Conservation (phyloP, 2,113 vertebrate species). For the Charadrius vociferus region DNA sequence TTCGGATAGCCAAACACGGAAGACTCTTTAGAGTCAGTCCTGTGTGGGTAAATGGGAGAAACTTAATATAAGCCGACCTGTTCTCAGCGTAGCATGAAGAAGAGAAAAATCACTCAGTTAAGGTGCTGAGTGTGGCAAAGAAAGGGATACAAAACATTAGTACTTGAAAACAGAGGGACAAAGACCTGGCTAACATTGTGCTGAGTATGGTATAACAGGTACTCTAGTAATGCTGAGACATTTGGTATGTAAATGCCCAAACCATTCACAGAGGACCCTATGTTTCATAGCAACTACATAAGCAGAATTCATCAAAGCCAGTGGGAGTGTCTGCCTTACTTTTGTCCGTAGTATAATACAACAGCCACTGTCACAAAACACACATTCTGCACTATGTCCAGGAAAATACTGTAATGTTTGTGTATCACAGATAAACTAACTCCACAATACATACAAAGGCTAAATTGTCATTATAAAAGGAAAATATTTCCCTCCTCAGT, state of each 20-base stretch:
- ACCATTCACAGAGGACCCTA: slow-evolving; percentile 41
- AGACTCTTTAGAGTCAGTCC: neutral
- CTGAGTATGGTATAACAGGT: slow-evolving; percentile 46
- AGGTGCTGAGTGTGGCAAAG: neutral
- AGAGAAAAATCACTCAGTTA: neutral
- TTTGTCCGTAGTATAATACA: slow-evolving; percentile 44
- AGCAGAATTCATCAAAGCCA: slow-evolving; percentile 58
- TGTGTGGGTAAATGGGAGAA: neutral
- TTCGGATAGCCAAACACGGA: neutral
- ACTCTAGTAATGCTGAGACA: slow-evolving; percentile 47
- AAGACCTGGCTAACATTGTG: slow-evolving; percentile 17
- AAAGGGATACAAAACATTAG: neutral
- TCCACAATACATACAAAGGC: neutral
- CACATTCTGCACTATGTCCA: slow-evolving; percentile 19
- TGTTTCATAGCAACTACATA: slow-evolving; percentile 38
- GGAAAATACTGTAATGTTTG: slow-evolving; percentile 17
- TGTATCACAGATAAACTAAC: neutral
- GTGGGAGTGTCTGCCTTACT: slow-evolving; percentile 40
- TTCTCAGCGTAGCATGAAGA: neutral
- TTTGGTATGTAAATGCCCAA: slow-evolving; percentile 52
- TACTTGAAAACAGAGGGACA: slow-evolving; percentile 31
- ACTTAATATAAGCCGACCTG: neutral
- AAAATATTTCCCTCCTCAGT: neutral
- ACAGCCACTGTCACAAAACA: slow-evolving; percentile 52
- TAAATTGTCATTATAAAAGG: neutral